Evolutionary conservation across 2,888 invertebrate genomes (phyloP).

Genomic region (Girardia tigrina): DNA sequence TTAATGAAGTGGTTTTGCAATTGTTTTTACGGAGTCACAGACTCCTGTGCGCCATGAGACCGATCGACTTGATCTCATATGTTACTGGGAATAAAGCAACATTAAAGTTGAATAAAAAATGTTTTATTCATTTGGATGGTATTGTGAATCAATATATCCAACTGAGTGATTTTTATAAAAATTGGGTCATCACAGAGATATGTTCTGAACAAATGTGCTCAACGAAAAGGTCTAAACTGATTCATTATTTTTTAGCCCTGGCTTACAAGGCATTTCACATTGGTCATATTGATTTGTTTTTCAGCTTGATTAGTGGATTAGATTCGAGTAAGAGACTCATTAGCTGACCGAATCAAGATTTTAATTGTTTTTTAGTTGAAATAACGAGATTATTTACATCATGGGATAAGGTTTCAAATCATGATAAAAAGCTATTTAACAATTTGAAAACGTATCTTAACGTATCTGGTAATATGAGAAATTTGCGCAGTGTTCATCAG

Average conservation of each 20-base stretch:
- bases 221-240: neutral
- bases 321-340: neutral
- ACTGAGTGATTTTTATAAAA: neutral
- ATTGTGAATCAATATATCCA: conserved; percentile 17
- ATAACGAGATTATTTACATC: neutral
- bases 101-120: neutral
- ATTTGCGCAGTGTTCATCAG: neutral
- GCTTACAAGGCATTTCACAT: neutral
- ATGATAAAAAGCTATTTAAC: neutral
- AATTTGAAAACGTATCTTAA: neutral
- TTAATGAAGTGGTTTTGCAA: neutral
- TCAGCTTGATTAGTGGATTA: conserved; percentile 3
- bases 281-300: conserved; percentile 16
- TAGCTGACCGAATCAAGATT: too few relatives aligned
- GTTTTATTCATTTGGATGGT: too few relatives aligned
- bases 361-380: neutral
- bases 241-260: neutral
- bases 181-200: neutral
- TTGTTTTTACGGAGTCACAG: neutral
- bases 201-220: conserved; percentile 14
- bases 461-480: neutral
- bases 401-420: neutral
- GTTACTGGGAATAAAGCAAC: neutral
- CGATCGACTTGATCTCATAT: neutral
- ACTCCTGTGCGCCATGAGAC: neutral